Percentiles rank a stretch among this genome's conserved stretches.
phyloP scores from a whole-genome alignment of 2,888 invertebrate species.

The Anoplius nigerrimus region DNA sequence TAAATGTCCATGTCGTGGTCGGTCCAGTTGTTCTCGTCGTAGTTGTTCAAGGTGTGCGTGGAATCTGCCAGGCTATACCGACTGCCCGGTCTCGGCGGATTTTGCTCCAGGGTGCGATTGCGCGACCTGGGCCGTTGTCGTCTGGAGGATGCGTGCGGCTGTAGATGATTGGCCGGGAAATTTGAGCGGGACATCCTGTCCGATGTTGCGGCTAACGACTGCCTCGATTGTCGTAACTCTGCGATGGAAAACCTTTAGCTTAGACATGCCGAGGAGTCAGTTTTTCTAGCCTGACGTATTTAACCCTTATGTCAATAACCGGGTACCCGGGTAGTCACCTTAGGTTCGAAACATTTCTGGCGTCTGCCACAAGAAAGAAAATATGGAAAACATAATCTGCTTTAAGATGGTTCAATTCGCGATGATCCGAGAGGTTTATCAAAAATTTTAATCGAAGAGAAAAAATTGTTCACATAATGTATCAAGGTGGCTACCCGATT shows the following conservation, averaged over 20 bases:
- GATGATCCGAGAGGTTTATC: too few species aligned
- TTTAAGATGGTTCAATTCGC: too few species aligned
- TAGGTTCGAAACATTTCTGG: too few species aligned
- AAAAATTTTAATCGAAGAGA: too few species aligned
- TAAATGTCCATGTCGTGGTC: slow-evolving; percentile 97
- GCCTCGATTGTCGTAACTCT: slow-evolving; percentile 91
- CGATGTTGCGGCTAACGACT: slow-evolving; percentile 88
- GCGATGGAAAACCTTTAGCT: slow-evolving; percentile 49
- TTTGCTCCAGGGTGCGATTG: slow-evolving; percentile 81
- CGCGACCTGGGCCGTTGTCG: slow-evolving; percentile 87
- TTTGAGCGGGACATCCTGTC: slow-evolving; percentile 88
- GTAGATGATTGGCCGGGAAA: slow-evolving; percentile 80
- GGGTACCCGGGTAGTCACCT: too few species aligned
- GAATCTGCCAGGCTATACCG: slow-evolving; percentile 88
- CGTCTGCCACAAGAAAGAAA: too few species aligned
- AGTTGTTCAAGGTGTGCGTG: slow-evolving; percentile 87
- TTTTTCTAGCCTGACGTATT: not conserved
- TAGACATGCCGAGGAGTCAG: not conserved
- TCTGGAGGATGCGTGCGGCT: slow-evolving; percentile 77
- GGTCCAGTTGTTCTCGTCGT: slow-evolving; percentile 95
- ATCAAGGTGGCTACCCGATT: too few species aligned
- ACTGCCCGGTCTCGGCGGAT: slow-evolving; percentile 83
- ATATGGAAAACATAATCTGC: too few species aligned
- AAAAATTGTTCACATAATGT: not conserved
- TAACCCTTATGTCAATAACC: too few species aligned